Conservation (phyloP, 1,140 invertebrate species). For the Diachasma alloeum region DNA sequence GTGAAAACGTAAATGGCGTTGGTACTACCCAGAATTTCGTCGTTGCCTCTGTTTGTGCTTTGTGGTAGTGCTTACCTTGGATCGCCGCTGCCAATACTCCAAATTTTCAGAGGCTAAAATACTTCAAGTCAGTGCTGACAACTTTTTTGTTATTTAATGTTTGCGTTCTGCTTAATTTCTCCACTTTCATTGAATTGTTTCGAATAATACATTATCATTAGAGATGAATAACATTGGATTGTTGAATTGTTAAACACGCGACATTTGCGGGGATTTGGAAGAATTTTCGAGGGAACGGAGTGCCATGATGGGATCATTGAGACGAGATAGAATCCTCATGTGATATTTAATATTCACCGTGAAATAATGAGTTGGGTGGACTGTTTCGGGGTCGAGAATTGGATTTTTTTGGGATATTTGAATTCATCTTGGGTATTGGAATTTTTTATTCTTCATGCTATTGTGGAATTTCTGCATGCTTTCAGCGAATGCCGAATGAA, state of each 20-base stretch:
- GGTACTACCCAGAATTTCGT: slow-evolving; percentile 17
- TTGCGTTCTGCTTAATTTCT: slow-evolving; percentile 21
- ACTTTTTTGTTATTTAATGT: slow-evolving; percentile 52
- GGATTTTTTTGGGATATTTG: not conserved
- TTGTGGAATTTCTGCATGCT: not conserved
- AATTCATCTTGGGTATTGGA: not conserved
- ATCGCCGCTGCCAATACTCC: slow-evolving; percentile 53
- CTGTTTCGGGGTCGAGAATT: too few species aligned
- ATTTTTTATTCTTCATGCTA: too few species aligned
- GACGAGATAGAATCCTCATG: too few species aligned
- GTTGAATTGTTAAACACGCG: not conserved
- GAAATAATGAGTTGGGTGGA: too few species aligned
- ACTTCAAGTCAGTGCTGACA: slow-evolving; percentile 62
- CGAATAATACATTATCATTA: not conserved
- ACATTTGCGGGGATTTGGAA: not conserved
- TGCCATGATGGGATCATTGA: too few species aligned
- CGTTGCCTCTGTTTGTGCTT: slow-evolving; percentile 2
- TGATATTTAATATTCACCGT: too few species aligned
- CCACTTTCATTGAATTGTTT: not conserved
- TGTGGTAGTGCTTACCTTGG: not conserved
- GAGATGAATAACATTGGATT: not conserved
- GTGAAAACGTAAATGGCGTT: slow-evolving; percentile 43
- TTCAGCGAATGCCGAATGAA: not conserved
- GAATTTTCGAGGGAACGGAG: too few species aligned
- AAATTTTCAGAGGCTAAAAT: slow-evolving; percentile 51